Conservation (phyloP, 2,797 vertebrate species). For the Mus spretus region DNA sequence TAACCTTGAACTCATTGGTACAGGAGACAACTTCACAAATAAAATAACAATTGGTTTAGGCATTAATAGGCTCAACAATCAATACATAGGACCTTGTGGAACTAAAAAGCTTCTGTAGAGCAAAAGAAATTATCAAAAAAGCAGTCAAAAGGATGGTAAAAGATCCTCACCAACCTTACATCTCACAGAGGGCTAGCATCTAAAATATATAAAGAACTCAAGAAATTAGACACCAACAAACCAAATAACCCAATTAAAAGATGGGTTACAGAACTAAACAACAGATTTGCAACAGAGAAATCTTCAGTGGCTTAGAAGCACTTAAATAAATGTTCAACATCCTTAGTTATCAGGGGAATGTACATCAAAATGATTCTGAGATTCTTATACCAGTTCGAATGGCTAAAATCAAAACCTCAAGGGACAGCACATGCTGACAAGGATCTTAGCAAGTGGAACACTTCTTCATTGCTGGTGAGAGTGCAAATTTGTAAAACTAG, state of each 20-base stretch:
- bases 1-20: background rate
- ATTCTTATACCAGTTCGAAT: background rate
- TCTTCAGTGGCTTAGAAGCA: background rate
- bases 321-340: background rate
- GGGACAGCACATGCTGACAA: background rate
- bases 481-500: background rate
- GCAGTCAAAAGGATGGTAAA: background rate
- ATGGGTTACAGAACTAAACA: background rate
- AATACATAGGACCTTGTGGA: background rate
- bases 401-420: background rate
- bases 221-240: background rate
- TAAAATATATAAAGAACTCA: background rate
- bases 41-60: background rate
- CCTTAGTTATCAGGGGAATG: too few relatives aligned
- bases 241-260: background rate
- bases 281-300: background rate
- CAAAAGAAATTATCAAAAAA: background rate
- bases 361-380: too few relatives aligned
- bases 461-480: too few relatives aligned
- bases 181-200: background rate
- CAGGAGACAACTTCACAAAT: background rate
- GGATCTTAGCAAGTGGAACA: too few relatives aligned
- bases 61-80: background rate
- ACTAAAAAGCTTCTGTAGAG: background rate
- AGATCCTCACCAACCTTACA: background rate